Percentiles rank a stretch among this genome's conserved stretches.
Conservation (phyloP, 2,888 invertebrate genomes). For the Autographa gamma region DNA sequence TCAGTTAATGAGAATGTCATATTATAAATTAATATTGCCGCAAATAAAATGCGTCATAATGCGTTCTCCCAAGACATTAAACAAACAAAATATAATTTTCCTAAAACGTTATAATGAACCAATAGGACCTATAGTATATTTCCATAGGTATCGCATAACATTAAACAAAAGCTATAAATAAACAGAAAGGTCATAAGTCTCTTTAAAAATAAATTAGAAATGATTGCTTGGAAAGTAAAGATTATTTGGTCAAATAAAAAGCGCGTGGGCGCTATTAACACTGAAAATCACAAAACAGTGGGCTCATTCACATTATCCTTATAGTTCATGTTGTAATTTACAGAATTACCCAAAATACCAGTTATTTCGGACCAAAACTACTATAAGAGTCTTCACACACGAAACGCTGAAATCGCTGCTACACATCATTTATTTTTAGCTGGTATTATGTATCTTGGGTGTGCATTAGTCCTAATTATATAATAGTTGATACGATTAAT, state of each 20-base stretch:
- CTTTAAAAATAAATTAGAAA: slow-evolving; percentile 36
- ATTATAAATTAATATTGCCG: no score
- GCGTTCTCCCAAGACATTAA: no score
- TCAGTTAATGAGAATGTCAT: no score
- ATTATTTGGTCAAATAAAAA: slow-evolving; percentile 41
- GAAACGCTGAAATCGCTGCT: not conserved
- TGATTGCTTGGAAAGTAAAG: slow-evolving; percentile 33
- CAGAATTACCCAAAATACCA: slow-evolving; percentile 56
- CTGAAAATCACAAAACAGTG: slow-evolving; percentile 47
- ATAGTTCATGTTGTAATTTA: slow-evolving; percentile 53
- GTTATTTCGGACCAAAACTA: slow-evolving; percentile 51
- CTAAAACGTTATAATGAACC: not conserved
- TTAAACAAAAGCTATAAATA: slow-evolving; percentile 24
- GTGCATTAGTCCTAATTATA: no score
- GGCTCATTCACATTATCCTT: slow-evolving; percentile 50
- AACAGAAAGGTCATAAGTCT: slow-evolving; percentile 9
- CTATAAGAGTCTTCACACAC: slow-evolving; percentile 30
- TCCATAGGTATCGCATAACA: not conserved
- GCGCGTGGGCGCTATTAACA: slow-evolving; percentile 40
- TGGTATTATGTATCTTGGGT: no score
- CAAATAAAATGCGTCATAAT: no score
- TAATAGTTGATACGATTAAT: not conserved
- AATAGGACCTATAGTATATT: not conserved
- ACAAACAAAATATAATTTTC: not conserved
- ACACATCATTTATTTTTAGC: not conserved